Conservation (phyloP, 2,113 vertebrate genomes). For the Nematolebias whitei region DNA sequence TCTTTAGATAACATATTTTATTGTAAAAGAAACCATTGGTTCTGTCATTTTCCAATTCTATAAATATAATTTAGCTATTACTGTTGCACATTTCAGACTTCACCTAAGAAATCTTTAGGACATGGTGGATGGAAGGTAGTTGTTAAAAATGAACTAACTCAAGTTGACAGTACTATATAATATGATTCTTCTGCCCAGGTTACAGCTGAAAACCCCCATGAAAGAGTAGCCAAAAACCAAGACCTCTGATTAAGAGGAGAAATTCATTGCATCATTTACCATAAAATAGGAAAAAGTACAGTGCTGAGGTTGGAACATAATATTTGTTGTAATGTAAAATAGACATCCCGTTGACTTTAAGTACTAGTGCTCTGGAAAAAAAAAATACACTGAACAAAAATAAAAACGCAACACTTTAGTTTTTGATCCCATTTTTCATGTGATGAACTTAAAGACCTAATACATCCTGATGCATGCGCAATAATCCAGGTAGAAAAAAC, state of each 20-base stretch:
- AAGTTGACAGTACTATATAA: conserved; percentile 69
- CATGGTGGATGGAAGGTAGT: conserved; percentile 37
- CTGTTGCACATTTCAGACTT: conserved; percentile 11
- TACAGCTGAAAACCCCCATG: conserved; percentile 67
- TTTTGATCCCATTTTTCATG: too few species aligned
- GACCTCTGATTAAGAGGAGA: conserved; percentile 32
- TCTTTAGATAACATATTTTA: too few species aligned
- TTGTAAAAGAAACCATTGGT: neutral
- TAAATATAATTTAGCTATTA: neutral
- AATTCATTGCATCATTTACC: conserved; percentile 36
- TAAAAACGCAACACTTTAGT: too few species aligned
- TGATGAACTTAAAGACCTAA: too few species aligned
- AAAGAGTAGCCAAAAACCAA: conserved; percentile 47
- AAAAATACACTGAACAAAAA: too few species aligned
- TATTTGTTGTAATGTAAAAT: neutral
- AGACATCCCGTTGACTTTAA: neutral
- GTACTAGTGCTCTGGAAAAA: neutral
- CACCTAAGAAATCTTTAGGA: conserved; percentile 23
- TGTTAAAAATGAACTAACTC: conserved; percentile 54
- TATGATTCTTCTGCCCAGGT: conserved; percentile 49
- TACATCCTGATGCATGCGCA: too few species aligned
- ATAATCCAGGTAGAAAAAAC: too few species aligned
- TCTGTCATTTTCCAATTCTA: neutral
- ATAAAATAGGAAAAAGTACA: conserved; percentile 24
- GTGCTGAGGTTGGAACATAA: conserved; percentile 8